These are phyloP conservation scores for Propithecus perrieri DNA, from an alignment of 2,797 vertebrate species.

Conservation along the genomic window DNA sequence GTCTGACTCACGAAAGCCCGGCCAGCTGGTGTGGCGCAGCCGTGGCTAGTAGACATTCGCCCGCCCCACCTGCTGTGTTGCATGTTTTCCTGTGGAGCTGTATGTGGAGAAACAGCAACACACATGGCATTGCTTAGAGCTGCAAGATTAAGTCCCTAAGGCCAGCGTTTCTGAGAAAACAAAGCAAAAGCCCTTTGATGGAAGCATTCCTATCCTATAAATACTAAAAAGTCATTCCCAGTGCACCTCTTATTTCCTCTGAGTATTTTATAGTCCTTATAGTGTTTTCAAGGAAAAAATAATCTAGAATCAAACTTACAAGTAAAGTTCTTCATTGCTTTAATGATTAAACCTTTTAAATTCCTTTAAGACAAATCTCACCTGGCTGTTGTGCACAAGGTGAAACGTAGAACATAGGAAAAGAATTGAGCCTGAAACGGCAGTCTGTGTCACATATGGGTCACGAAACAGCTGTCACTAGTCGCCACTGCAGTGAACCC, in stretches of 20 bases:
- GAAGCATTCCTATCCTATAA: not conserved
- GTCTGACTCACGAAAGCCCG: not conserved
- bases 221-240: not conserved
- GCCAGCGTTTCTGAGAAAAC: not conserved
- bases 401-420: not conserved
- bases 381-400: not conserved
- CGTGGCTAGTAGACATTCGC: not conserved
- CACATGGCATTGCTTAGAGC: not conserved
- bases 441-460: not conserved
- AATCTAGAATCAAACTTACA: not conserved
- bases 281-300: not conserved
- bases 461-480: not conserved
- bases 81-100: not conserved
- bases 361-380: not conserved
- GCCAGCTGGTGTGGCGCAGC: not conserved
- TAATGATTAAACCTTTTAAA: not conserved
- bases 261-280: not conserved
- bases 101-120: rapidly evolving
- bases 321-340: conserved; percentile 26
- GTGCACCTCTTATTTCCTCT: not conserved
- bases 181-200: not conserved
- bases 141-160: not conserved
- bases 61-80: not conserved
- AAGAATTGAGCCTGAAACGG: not conserved
- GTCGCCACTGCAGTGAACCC: not conserved